Base-by-base conservation (phyloP, 2,888 invertebrate genomes). In the Cistogaster globosa region DNA sequence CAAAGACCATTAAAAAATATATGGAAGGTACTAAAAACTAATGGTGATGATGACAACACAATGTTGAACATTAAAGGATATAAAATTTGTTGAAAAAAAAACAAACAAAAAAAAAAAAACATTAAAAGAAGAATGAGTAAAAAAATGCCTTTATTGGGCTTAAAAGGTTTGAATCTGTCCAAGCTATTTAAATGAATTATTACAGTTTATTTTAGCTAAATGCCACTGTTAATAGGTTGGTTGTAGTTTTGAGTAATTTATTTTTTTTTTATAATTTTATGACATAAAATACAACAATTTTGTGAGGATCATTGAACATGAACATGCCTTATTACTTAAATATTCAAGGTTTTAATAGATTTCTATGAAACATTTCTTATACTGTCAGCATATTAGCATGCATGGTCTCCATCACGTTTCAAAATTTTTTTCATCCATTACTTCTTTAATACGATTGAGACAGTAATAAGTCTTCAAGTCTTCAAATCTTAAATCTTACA, bases 1-100 rank as follows among this genome's bases (percentile, higher is more conserved):
- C 77, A 74, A 22, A 77, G 55, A 69, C 72, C 84, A 85, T 85
- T 85, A 85, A 81, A 85, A 85, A 81, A 77, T 84, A 62, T 81
- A 71, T 72, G 76, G 38, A 32, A 51, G 51, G 32, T 74, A 74
- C 42, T 74, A 78, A 85, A 81, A 74, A 65, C 57, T 81, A 81
- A 81, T 85, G 79, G 51, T 53, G 82, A 76, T 82, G 82, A 76
- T 82, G 69, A 82, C 76, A 76, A 57, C 68, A 58, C 51, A 71
- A 63, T 58, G 60, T 42, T 76, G 63, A 71, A 69, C 76, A 71
- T 82, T 76, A 76, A 81, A 71, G 11, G 11, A 45, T 48, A 48
- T 48, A 48, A 16, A 6, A 48, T 4, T 48, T 48, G 14, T n/a
- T 42, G 0, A 18, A 2, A 18, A 16, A 16, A 26, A 26, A 26